Evolutionary conservation across 2,113 vertebrate species (phyloP), one percentile per base, ranked within the genome.

Genomic region (Porphyrio hochstetteri): DNA sequence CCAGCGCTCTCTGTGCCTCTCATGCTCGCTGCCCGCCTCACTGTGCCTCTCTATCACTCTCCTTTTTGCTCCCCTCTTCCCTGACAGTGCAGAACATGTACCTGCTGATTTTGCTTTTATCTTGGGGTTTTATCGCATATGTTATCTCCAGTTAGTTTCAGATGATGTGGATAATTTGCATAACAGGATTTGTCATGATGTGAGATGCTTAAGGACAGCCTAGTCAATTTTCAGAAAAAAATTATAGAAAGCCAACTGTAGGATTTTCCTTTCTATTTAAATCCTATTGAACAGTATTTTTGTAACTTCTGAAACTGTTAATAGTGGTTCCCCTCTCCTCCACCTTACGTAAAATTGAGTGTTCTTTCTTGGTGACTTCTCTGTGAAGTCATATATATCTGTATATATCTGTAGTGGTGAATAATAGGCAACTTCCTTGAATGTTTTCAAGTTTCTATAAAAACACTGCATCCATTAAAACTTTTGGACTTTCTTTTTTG

Each of bases 11-110:
- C 31, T 48, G 50, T 84, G 40, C 21, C 25, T 92, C 20, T 42
- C 14, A 20, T 1, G 1, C 15, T 65, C 0, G 1, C 12, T 16
- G 6, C 36, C 46, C 80, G 31, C 44, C 29, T 60, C 7, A 0
- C 33, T 3, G 10, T 48, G 28, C 48, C 42, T 75, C 20, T 70
- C 52, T 53, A 0, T 31, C 1, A 0, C 21, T 31, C 18, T 15
- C 14, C 38, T 11, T 56, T 80, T 56, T 0, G 1, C 25, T 55
- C 25, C 7, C 10, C 36, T 74, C 25, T 16, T 4, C 27, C 8
- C 10, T 88, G 52, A 21, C 24, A 28, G 50, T 38, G 52, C 31
- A 42, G 40, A 33, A 33, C 35, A 11, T 12, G 42, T 11, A 60
- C 60, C 48, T 87, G 17, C 64, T 52, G 40, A 29, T 69, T 33